phyloP scores from a whole-genome alignment of 2,797 vertebrate species.

The Betta splendens region DNA sequence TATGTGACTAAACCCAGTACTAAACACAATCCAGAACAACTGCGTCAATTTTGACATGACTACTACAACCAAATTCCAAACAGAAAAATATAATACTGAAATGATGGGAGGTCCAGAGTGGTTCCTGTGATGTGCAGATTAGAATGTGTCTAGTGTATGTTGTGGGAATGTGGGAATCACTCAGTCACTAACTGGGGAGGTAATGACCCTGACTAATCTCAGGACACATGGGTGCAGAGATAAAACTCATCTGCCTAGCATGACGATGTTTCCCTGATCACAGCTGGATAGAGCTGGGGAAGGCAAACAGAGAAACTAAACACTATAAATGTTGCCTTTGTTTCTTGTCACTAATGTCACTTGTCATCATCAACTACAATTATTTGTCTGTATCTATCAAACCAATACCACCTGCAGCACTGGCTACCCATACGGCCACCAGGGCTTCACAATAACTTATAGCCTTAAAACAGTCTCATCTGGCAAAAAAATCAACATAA shows the following conservation, averaged over 20 bases:
- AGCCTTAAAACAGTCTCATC: too few species aligned
- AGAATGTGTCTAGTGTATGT: too few species aligned
- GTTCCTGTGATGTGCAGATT: too few species aligned
- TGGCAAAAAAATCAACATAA: too few species aligned
- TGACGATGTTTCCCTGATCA: constrained; percentile 1
- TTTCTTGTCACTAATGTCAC: too few species aligned
- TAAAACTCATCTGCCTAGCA: constrained; percentile 11
- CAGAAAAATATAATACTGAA: constrained; percentile 16
- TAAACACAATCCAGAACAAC: not conserved
- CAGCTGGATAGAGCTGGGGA: not conserved
- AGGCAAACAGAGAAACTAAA: not conserved
- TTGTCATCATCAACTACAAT: too few species aligned
- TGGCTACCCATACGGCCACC: too few species aligned
- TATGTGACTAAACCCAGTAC: not conserved
- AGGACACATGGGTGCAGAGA: constrained; percentile 1
- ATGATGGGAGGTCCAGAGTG: not conserved
- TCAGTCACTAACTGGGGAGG: constrained; percentile 4
- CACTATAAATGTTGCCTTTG: not conserved
- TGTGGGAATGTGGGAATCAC: not conserved
- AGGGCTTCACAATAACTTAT: too few species aligned
- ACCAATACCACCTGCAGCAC: too few species aligned
- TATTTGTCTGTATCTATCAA: too few species aligned
- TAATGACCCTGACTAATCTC: constrained; percentile 3
- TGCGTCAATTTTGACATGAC: not conserved
- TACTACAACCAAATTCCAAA: too few species aligned